Conservation (phyloP, 2,888 invertebrate genomes). For the Tenthredo mesomela region DNA sequence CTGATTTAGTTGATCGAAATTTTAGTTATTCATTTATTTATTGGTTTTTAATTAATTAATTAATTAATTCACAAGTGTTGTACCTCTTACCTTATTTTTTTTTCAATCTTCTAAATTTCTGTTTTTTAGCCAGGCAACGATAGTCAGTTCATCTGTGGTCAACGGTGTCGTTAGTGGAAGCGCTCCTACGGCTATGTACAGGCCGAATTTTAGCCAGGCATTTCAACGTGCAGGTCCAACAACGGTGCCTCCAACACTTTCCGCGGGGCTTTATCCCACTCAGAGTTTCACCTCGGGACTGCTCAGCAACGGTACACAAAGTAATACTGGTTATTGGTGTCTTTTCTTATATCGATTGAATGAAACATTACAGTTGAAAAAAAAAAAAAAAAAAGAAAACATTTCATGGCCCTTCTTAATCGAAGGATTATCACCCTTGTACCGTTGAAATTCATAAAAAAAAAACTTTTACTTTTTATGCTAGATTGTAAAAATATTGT, state of each 20-base stretch:
- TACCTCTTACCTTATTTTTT: background rate
- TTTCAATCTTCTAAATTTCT: background rate
- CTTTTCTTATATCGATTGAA: constrained; percentile 61
- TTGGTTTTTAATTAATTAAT: background rate
- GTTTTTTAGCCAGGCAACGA: constrained; percentile 80
- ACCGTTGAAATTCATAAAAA: no score
- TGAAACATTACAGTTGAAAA: background rate
- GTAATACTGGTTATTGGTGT: constrained; percentile 74
- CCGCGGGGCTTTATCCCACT: constrained; percentile 78
- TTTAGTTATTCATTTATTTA: background rate
- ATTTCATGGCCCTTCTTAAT: background rate
- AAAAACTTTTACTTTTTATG: no score
- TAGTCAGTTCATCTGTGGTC: constrained; percentile 79
- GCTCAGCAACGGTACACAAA: constrained; percentile 78
- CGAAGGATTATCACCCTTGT: background rate
- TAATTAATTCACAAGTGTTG: background rate
- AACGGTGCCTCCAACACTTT: constrained; percentile 75
- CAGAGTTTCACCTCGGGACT: constrained; percentile 77
- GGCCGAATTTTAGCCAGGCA: constrained; percentile 87
- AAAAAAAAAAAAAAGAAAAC: no score
- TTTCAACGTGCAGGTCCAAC: constrained; percentile 83
- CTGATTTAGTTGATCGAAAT: background rate
- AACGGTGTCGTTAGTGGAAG: constrained; percentile 77
- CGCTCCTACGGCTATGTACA: constrained; percentile 84
- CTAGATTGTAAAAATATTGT: no score